Conservation (phyloP, 2,113 vertebrate genomes). For the Ophthalmotilapia sp. region DNA sequence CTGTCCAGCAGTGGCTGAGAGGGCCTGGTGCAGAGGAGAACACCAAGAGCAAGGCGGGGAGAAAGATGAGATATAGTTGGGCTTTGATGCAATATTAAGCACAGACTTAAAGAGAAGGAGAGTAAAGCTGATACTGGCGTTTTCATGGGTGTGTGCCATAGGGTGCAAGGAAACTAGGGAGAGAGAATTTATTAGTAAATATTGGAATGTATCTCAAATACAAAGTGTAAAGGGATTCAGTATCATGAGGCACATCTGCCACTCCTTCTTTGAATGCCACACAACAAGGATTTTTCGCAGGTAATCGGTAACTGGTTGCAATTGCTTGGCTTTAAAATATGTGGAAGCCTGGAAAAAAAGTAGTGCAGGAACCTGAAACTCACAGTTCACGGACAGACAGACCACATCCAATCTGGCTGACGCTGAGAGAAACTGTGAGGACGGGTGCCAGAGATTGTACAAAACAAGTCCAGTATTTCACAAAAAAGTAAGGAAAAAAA, state of each 20-base stretch:
- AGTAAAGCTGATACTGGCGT: neutral
- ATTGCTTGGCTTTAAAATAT: neutral
- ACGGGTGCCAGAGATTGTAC: neutral
- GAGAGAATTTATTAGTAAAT: neutral
- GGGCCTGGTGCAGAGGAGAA: conserved; percentile 75
- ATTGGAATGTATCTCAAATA: neutral
- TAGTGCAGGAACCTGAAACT: conserved; percentile 2
- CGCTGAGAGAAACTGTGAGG: neutral
- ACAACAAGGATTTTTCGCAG: neutral
- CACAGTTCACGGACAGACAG: neutral
- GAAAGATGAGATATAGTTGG: neutral
- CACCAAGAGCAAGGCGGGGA: neutral
- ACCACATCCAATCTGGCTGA: conserved; percentile 5
- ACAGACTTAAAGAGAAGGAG: neutral
- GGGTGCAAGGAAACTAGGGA: neutral
- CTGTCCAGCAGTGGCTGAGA: conserved; percentile 96
- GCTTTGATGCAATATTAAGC: conserved; percentile 33
- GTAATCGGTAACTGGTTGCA: neutral
- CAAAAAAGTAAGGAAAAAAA: neutral
- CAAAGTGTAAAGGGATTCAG: neutral
- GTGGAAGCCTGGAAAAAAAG: neutral
- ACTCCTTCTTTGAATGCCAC: neutral
- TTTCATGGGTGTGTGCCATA: neutral
- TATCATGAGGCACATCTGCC: neutral
- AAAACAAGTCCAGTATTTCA: neutral